These are phyloP conservation scores for Branchipolynoe longqiensis DNA, from an alignment of 2,888 invertebrate genomes.

Conservation along the genomic window DNA sequence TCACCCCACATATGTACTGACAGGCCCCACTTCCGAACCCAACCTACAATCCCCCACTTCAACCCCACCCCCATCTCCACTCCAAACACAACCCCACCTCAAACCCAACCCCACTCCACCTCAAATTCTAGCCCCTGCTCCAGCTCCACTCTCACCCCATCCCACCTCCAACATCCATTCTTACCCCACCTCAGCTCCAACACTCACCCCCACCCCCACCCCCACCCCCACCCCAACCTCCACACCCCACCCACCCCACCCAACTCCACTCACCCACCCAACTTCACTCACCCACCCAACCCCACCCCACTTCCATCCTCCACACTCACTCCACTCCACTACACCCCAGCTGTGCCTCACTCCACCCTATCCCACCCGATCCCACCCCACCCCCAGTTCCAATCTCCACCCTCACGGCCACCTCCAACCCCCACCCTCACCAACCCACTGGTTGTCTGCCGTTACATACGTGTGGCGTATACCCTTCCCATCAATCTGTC, in stretches of 20 bases:
- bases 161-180: background rate
- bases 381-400: background rate
- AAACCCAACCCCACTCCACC: no score
- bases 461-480: conserved; percentile 26
- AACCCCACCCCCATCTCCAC: no score
- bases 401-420: background rate
- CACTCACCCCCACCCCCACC: background rate
- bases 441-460: background rate
- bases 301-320: no score
- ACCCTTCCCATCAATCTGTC: conserved; percentile 4
- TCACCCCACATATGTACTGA: no score
- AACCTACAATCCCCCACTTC: no score
- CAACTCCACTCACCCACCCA: background rate
- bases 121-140: no score
- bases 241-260: background rate
- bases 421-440: background rate
- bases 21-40: no score
- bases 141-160: background rate
- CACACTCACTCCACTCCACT: background rate
- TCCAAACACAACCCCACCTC: no score
- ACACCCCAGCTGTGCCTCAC: background rate
- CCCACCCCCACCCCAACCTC: background rate
- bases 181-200: no score
- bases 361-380: background rate
- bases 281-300: no score